These are phyloP conservation scores for Leptopilina drosophilae DNA, from an alignment of 2,888 invertebrate genomes.

Conservation along the genomic window DNA sequence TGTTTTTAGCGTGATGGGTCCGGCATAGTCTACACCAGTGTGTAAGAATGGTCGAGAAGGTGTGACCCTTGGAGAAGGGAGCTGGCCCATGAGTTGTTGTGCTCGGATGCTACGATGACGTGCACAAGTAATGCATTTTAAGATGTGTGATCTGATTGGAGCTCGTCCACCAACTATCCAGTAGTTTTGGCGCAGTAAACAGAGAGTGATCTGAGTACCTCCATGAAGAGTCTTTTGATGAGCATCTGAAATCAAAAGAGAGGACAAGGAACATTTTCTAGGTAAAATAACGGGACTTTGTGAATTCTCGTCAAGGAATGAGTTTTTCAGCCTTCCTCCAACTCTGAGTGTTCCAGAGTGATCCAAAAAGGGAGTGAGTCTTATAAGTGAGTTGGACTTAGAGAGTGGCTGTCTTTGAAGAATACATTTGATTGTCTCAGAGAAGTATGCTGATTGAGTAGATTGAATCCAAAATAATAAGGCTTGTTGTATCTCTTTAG, in stretches of 20 bases:
- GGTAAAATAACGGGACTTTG: slow-evolving; percentile 52
- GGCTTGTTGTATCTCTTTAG: neutral
- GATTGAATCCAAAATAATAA: slow-evolving; percentile 33
- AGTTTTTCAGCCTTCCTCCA: slow-evolving; percentile 48
- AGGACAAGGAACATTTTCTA: slow-evolving; percentile 31
- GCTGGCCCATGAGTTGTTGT: slow-evolving; percentile 56
- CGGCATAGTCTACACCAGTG: slow-evolving; percentile 58
- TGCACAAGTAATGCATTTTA: slow-evolving; percentile 52
- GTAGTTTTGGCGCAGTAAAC: slow-evolving; percentile 28
- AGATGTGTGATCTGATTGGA: slow-evolving; percentile 44
- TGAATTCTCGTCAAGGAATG: slow-evolving; percentile 24
- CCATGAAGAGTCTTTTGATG: slow-evolving; percentile 52
- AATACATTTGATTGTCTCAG: neutral
- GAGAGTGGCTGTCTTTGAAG: neutral
- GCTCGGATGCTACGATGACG: slow-evolving; percentile 45
- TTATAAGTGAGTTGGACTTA: slow-evolving; percentile 33
- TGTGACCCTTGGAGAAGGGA: slow-evolving; percentile 48
- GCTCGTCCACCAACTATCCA: slow-evolving; percentile 55
- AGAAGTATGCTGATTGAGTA: slow-evolving; percentile 26
- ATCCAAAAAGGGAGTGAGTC: slow-evolving; percentile 53
- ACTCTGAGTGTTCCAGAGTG: slow-evolving; percentile 48
- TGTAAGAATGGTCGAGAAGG: slow-evolving; percentile 51
- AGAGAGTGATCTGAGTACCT: slow-evolving; percentile 51
- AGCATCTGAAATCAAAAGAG: slow-evolving; percentile 48
- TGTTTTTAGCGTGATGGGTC: slow-evolving; percentile 51